Evolutionary conservation across 2,888 invertebrate genomes (phyloP).

Genomic region (Pandemis cinnamomeana): DNA sequence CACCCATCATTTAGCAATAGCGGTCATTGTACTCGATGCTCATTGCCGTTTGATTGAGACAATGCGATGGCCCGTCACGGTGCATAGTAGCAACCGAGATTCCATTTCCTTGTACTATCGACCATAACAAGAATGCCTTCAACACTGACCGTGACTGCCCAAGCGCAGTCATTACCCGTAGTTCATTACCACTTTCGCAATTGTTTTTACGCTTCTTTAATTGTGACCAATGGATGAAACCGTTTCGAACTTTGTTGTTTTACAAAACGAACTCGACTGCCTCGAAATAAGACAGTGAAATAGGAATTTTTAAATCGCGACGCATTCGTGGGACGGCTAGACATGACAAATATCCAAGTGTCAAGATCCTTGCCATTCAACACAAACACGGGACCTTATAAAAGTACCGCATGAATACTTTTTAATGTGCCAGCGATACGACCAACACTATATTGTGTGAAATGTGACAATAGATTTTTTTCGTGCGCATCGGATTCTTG

Average conservation of each 20-base stretch:
- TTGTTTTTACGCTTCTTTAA: slow-evolving; percentile 76
- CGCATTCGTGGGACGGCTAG: slow-evolving; percentile 51
- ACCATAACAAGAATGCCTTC: slow-evolving; percentile 68
- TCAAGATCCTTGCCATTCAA: slow-evolving; percentile 73
- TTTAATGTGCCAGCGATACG: slow-evolving; percentile 84
- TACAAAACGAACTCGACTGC: slow-evolving; percentile 40
- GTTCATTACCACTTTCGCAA: slow-evolving; percentile 78
- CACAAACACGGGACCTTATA: slow-evolving; percentile 73
- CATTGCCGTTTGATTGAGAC: slow-evolving; percentile 80
- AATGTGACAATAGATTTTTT: slow-evolving; percentile 77
- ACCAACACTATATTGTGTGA: slow-evolving; percentile 76
- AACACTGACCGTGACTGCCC: slow-evolving; percentile 67
- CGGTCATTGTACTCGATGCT: slow-evolving; percentile 78
- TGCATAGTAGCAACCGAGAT: slow-evolving; percentile 38
- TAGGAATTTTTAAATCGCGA: slow-evolving; percentile 49
- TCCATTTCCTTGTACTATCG: slow-evolving; percentile 53
- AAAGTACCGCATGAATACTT: slow-evolving; percentile 83
- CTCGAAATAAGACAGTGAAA: neutral
- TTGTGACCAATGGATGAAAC: slow-evolving; percentile 64
- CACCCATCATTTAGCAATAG: slow-evolving; percentile 75
- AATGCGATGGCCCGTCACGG: slow-evolving; percentile 60
- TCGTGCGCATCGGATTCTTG: slow-evolving; percentile 74
- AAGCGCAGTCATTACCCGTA: slow-evolving; percentile 58
- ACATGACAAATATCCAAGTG: slow-evolving; percentile 77
- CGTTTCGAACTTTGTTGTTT: slow-evolving; percentile 55